A percentile compares a stretch with the other conserved stretches of the same genome.
Evolutionary conservation across 2,888 invertebrate species (phyloP).

Genomic region (Megamerina dolium): DNA sequence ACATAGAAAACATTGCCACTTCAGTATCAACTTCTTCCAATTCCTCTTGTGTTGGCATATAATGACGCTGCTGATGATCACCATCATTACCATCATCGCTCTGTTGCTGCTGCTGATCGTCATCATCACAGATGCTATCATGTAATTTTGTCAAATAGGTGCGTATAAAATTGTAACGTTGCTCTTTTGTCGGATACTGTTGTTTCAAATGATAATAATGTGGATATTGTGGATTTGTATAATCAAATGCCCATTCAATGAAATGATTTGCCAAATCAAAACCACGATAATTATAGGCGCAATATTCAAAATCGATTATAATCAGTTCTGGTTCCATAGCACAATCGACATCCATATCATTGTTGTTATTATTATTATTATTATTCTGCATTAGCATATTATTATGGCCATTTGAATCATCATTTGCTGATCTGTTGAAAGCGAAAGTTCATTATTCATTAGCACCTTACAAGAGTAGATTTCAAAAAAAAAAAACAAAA

Average conservation of each 20-base stretch:
- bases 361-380: background rate
- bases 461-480: too few relatives aligned
- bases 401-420: too few relatives aligned
- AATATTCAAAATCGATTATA: constrained; percentile 90
- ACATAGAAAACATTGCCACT: constrained; percentile 75
- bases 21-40: constrained; percentile 65
- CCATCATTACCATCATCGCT: too few relatives aligned
- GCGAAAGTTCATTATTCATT: too few relatives aligned
- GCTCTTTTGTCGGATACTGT: constrained; percentile 69
- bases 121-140: too few relatives aligned
- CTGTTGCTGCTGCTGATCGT: too few relatives aligned
- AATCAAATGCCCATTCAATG: constrained; percentile 87
- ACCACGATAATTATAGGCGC: constrained; percentile 88
- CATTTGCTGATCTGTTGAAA: too few relatives aligned
- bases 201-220: constrained; percentile 65
- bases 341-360: constrained; percentile 10
- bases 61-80: constrained; percentile 33
- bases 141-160: constrained; percentile 41
- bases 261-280: constrained; percentile 95
- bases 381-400: background rate
- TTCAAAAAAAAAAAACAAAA: too few relatives aligned
- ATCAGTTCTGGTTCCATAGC: constrained; percentile 57
- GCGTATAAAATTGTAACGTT: constrained; percentile 49
- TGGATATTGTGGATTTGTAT: constrained; percentile 70
- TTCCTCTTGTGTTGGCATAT: constrained; percentile 52